These are phyloP conservation scores for Gymnoscelis rufifasciata DNA, from an alignment of 2,888 invertebrate genomes.

Conservation along the genomic window DNA sequence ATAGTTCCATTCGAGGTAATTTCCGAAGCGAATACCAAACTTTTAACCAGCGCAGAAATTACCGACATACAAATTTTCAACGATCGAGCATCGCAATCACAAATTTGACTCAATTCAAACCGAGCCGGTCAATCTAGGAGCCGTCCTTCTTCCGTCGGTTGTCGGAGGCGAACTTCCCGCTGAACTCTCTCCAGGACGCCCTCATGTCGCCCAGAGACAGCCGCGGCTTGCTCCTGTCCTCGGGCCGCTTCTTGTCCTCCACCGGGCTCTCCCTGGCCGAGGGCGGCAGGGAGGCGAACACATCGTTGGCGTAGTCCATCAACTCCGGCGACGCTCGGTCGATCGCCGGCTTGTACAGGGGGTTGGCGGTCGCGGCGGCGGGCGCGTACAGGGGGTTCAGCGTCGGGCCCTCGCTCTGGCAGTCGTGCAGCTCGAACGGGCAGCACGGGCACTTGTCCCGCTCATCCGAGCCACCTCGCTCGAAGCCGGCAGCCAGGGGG, in stretches of 20 bases:
- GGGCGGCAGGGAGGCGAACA: conserved; percentile 3
- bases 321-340: conserved; percentile 1
- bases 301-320: conserved; percentile 12
- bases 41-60: background rate
- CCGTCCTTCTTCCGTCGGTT: conserved; percentile 39
- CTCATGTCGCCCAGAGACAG: conserved; percentile 48
- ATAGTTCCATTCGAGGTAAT: no score
- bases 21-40: no score
- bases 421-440: background rate
- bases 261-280: conserved; percentile 15
- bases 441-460: background rate
- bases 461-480: background rate
- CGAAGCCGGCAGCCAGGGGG: background rate
- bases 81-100: background rate
- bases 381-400: background rate
- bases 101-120: background rate
- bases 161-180: conserved; percentile 45
- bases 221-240: conserved; percentile 26
- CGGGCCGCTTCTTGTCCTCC: conserved; percentile 18
- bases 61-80: background rate
- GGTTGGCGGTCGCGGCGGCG: conserved; percentile 3
- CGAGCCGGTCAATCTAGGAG: conserved; percentile 12
- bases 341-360: conserved; percentile 1
- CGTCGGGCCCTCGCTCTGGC: background rate
- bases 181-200: conserved; percentile 52